Evolutionary conservation across 2,113 vertebrate genomes (phyloP), one percentile per base, ranked within the genome.

Genomic region (Hippocampus guttulatus): DNA sequence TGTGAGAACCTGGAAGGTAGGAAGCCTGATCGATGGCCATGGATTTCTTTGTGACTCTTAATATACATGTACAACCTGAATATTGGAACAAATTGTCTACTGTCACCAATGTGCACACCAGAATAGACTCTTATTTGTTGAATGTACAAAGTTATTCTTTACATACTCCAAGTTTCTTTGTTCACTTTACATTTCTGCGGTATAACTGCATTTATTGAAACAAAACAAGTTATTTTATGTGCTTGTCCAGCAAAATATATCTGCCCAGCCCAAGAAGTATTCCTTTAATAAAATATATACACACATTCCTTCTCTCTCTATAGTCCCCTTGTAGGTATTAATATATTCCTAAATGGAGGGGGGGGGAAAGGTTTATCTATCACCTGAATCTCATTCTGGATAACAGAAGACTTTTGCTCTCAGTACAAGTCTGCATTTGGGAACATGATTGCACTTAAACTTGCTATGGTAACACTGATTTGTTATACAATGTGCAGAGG

Each of bases 381-480:
- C 81, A 85, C 87, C 89, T 88, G 80, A 84, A 92, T 93, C 92
- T 95, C 92, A 89, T 94, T 89, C 93, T 94, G 93, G 94, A 93
- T 91, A 91, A 92, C 87, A 84, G 92, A 90, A 93, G 85, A 92
- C 89, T 71, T 90, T 87, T 91, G 91, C 85, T 87, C 87, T 89
- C 77, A 93, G 91, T 88, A 90, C 82, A 92, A 94, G 93, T 88
- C 82, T 91, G 92, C 85, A 87, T 91, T 80, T 83, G 70, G 68
- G 75, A 92, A 91, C 92, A 93, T 93, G 94, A 95, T 93, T 94
- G 89, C 93, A 95, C 93, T 95, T 93, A 92, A 55, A 94, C 93
- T 92, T 92, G 92, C 92, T 91, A 93, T 95, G 92, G 91, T 92
- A 95, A 97, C 94, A 96, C 94, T 94, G 94, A 93, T 92, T 94